Percentiles rank a stretch among this genome's conserved stretches.
phyloP scores from a whole-genome alignment of 2,797 vertebrate genomes.

The Anniella stebbinsi region DNA sequence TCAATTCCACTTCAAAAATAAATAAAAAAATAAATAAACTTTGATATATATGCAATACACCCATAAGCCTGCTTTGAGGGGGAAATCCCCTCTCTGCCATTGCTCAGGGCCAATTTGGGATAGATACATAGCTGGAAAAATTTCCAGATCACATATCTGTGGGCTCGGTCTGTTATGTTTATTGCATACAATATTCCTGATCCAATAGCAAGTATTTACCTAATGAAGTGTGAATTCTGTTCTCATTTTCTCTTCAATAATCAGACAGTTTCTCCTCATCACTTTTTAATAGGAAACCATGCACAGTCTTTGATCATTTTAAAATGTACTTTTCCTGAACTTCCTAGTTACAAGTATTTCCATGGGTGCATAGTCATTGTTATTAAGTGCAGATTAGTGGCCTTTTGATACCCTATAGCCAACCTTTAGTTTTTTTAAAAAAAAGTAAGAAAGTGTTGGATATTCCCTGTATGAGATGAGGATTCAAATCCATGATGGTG shows the following conservation, averaged over 20 bases:
- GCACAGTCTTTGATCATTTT: background rate
- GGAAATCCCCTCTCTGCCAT: background rate
- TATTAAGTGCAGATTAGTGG: background rate
- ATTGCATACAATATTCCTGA: background rate
- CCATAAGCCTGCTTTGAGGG: background rate
- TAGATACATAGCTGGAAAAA: background rate
- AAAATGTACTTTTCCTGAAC: background rate
- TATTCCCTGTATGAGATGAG: background rate
- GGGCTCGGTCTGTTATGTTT: background rate
- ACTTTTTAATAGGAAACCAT: background rate
- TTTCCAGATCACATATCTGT: background rate
- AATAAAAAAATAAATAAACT: too few species aligned
- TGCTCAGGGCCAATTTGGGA: background rate
- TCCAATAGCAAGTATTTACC: constrained; percentile 4
- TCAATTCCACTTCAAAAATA: too few species aligned
- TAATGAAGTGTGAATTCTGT: background rate
- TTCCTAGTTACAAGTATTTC: background rate
- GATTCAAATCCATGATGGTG: background rate
- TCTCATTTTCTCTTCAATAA: background rate
- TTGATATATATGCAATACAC: background rate
- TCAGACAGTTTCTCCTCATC: background rate
- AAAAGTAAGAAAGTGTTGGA: background rate
- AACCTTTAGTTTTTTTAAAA: too few species aligned
- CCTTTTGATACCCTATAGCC: background rate
- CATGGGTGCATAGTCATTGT: background rate